Evolutionary conservation across 35 echinoderm and acorn worm genomes (phyloP), one percentile per base, ranked within the genome.

Genomic region (Apostichopus parvimensis): DNA sequence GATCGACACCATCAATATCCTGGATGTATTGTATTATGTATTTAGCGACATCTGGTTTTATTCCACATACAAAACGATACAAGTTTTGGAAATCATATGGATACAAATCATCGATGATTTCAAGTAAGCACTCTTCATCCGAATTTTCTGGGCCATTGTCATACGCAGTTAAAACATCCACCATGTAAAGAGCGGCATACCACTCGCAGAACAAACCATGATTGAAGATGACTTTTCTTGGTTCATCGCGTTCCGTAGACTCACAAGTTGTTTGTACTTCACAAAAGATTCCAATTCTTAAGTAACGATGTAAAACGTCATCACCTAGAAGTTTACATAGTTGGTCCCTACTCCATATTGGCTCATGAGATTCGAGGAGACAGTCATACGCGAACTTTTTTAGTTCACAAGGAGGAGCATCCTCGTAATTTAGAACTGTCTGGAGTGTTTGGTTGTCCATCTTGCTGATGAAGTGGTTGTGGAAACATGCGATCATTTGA

Each of bases 21-120:
- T 15, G 53, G 21, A 84, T 60, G 24, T 60, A 84, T 10, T 54
- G 12, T 84, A 84, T 60, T n/a, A 84, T 22, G 9, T 17, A 6
- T 6, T 84, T 84, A 8, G 81, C 81, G 6, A 20, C 17, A 15
- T 84, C 54, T 10, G 17, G 15, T n/a, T 58, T 54, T 55, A 58
- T 84, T 5, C 81, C 81, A 58, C 81, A 84, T 0, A 55, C 81
- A 21, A 84, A 84, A 6, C 81, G 8, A 58, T 60, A 84, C 10
- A 84, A 6, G 52, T 84, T 58, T 52, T 84, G 81, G 11, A 58
- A 25, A 8, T 58, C 12, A 22, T 22, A 14, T 18, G 52, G 56
- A 20, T 84, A 75, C 7, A 75, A 18, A 4, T 75, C 71, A 75
- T 75, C 71, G 14, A 75, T 20, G 7, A 75, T 75, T 18, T 75